Base-by-base conservation (phyloP, 2,113 vertebrate genomes). In the Harpagus bidentatus region DNA sequence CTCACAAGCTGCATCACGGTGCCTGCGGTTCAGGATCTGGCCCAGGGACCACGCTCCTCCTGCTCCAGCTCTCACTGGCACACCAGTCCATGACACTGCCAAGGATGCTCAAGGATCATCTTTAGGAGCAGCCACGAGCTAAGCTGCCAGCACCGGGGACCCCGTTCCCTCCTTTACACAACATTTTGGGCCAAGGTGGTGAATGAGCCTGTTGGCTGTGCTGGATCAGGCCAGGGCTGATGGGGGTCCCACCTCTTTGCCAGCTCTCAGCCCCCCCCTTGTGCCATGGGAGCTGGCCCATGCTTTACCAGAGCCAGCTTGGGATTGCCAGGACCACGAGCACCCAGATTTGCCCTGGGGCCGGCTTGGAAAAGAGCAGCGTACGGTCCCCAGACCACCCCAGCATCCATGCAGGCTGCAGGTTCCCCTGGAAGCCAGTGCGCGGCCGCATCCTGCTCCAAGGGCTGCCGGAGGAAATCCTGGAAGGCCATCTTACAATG, bases 401-500 rank as follows among this genome's bases (percentile, higher is more conserved):
- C 71, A 87, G 83, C 92, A 76, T 36, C 86, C 53, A 26, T 1
- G 5, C 34, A 45, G 92, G 59, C 81, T 4, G 78, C 91, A 83
- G 93, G 92, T 77, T 91, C 58, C 73, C 61, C 93, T 95, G 87
- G 87, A 82, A 97, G 90, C 59, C 1, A 9, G n/a, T 69, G 95
- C 18, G 10, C 2, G 47, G 93, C 62, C 72, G 13, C 20, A 90
- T 96, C 96, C 90, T 58, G 95, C 94, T 73, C 79, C 29, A 0
- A 62, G 83, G 70, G 62, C 92, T 14, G 45, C 88, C 3, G 61
- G 88, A 96, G 96, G 97, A 98, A 97, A 94, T 97, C 96, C 96
- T 90, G 96, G 89, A 96, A 97, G 92, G 96, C 86, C 47, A 3
- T 43, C 58, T 86, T 69, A 97, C 95, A 97, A 97, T 96, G 92